phyloP scores from a whole-genome alignment of 2,797 vertebrate species.

The Novumbra hubbsi region DNA sequence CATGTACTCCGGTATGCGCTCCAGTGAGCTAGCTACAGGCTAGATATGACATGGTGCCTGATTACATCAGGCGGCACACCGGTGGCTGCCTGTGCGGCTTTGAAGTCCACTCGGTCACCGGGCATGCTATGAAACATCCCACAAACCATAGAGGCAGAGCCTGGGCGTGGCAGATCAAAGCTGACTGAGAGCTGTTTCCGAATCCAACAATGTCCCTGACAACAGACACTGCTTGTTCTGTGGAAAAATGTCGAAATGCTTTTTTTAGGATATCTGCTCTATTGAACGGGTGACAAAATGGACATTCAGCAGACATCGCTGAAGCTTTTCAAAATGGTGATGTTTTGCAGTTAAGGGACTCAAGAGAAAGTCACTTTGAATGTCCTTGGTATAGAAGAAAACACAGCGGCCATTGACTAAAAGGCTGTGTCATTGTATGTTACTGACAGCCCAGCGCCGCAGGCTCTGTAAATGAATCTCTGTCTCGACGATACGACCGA shows the following conservation, averaged over 20 bases:
- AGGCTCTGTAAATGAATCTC: not conserved
- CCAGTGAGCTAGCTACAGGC: not conserved
- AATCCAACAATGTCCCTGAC: slow-evolving; percentile 8
- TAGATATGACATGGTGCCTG: slow-evolving; percentile 39
- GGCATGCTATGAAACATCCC: not conserved
- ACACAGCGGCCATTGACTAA: not conserved
- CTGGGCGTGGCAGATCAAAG: not conserved
- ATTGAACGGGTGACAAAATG: not conserved
- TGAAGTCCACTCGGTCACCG: slow-evolving; percentile 22
- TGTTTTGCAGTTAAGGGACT: not conserved
- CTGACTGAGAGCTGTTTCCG: too few relatives aligned
- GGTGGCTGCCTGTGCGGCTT: slow-evolving; percentile 23
- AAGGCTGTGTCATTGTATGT: not conserved
- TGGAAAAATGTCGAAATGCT: not conserved
- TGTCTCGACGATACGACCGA: not conserved
- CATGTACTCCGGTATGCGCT: not conserved
- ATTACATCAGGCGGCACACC: slow-evolving; percentile 45
- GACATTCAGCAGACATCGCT: not conserved
- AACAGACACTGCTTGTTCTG: slow-evolving; percentile 12
- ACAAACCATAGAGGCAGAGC: not conserved
- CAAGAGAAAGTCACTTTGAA: not conserved
- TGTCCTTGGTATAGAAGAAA: not conserved
- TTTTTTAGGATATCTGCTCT: not conserved
- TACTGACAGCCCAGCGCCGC: not conserved
- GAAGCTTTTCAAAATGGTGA: not conserved